phyloP scores from a whole-genome alignment of 2,113 vertebrate genomes.

The Hipposideros armiger region DNA sequence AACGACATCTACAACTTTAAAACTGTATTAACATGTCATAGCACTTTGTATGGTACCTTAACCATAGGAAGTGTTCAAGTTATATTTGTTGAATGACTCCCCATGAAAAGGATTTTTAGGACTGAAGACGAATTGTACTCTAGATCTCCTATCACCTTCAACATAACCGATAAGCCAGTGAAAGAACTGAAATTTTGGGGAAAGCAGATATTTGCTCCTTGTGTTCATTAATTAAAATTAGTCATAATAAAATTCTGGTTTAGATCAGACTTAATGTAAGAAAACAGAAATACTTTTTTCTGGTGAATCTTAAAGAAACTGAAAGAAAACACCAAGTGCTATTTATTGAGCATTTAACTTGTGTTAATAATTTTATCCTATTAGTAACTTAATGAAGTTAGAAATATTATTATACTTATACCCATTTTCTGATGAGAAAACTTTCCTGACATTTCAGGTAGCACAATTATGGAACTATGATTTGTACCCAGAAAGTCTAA shows the following conservation, averaged over 20 bases:
- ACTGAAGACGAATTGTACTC: background rate
- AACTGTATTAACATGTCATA: background rate
- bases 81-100: background rate
- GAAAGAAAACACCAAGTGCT: background rate
- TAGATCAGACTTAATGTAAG: constrained; percentile 4
- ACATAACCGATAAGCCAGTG: background rate
- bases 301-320: background rate
- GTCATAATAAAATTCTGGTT: constrained; percentile 36
- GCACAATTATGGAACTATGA: constrained; percentile 11
- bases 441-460: background rate
- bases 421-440: background rate
- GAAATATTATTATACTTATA: background rate
- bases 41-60: background rate
- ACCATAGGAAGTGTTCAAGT: background rate
- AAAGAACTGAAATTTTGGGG: background rate
- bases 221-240: constrained; percentile 30
- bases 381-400: background rate
- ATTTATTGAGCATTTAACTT: constrained; percentile 27
- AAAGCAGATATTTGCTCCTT: background rate
- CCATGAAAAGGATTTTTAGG: background rate
- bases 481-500: background rate
- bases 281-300: background rate
- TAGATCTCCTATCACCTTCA: background rate
- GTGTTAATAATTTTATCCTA: background rate
- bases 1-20: background rate